Percentiles rank a stretch among this genome's conserved stretches.
Conservation (phyloP, 2,113 vertebrate species). For the Petaurus breviceps region DNA sequence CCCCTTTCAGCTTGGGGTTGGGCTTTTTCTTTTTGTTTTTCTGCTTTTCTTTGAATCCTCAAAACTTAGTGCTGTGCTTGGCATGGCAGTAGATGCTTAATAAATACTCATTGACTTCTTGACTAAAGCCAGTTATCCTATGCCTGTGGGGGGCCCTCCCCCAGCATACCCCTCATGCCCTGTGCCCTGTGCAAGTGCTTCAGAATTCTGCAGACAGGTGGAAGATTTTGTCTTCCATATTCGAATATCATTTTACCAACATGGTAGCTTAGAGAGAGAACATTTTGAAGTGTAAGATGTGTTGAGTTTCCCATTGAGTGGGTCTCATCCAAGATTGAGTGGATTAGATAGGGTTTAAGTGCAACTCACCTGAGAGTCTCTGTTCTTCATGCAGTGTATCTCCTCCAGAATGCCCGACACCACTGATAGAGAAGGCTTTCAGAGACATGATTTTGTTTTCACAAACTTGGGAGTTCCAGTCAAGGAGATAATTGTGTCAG, state of each 20-base stretch:
- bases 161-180: too few species aligned
- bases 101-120: neutral
- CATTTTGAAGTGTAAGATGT: slow-evolving; percentile 21
- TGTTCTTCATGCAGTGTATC: neutral
- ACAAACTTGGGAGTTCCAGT: neutral
- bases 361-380: neutral
- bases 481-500: neutral
- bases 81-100: too few species aligned
- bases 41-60: neutral
- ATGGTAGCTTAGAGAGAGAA: slow-evolving; percentile 30
- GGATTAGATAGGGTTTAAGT: neutral
- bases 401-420: neutral
- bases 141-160: neutral
- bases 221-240: slow-evolving; percentile 38
- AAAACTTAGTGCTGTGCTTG: too few species aligned
- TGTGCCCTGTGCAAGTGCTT: neutral
- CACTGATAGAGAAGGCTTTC: neutral
- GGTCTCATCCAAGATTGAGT: slow-evolving; percentile 6
- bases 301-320: neutral
- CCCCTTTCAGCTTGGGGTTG: neutral
- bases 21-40: neutral
- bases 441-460: neutral
- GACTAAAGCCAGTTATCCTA: neutral
- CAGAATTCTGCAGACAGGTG: slow-evolving; percentile 54
- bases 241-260: slow-evolving; percentile 54